A percentile compares a stretch with the other conserved stretches of the same genome.
Evolutionary conservation across 2,797 vertebrate species (phyloP).

Genomic region (Mus caroli): DNA sequence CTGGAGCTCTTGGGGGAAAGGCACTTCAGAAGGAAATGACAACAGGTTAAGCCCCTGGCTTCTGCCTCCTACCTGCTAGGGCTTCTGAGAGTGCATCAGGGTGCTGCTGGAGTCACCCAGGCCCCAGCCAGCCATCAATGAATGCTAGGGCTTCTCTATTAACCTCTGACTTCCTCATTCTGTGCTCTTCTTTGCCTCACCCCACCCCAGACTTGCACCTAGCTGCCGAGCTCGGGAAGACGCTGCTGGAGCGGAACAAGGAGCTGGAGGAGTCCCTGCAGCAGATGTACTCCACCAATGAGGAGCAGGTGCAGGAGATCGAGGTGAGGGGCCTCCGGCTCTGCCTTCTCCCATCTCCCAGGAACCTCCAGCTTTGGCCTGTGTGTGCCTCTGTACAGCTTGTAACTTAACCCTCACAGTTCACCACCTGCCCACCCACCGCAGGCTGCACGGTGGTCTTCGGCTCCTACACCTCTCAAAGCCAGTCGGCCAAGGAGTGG

Average conservation of each 20-base stretch:
- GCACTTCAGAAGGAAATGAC: not conserved
- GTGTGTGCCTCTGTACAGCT: not conserved
- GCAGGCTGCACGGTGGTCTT: not conserved
- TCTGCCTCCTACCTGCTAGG: not conserved
- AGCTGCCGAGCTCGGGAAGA: conserved; percentile 98
- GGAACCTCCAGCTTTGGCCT: not conserved
- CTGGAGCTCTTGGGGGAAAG: not conserved
- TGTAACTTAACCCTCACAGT: no score
- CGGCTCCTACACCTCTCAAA: not conserved
- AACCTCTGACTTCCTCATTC: not conserved
- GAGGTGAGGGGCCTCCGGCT: conserved; percentile 90
- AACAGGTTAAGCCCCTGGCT: not conserved
- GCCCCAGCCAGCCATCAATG: not conserved
- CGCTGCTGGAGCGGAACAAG: conserved; percentile 97
- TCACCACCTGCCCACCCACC: not conserved
- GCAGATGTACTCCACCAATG: conserved; percentile 98
- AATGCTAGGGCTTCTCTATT: not conserved
- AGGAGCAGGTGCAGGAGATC: conserved; percentile 98
- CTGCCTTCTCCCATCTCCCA: accelerated
- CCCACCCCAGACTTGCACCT: conserved; percentile 94
- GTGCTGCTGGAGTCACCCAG: not conserved
- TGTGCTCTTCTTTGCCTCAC: not conserved
- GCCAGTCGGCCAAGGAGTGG: not conserved
- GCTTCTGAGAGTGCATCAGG: not conserved
- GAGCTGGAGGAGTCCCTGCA: conserved; percentile 98